Base-by-base conservation (phyloP, 2,113 vertebrate genomes). In the Prietella phreatophila region DNA sequence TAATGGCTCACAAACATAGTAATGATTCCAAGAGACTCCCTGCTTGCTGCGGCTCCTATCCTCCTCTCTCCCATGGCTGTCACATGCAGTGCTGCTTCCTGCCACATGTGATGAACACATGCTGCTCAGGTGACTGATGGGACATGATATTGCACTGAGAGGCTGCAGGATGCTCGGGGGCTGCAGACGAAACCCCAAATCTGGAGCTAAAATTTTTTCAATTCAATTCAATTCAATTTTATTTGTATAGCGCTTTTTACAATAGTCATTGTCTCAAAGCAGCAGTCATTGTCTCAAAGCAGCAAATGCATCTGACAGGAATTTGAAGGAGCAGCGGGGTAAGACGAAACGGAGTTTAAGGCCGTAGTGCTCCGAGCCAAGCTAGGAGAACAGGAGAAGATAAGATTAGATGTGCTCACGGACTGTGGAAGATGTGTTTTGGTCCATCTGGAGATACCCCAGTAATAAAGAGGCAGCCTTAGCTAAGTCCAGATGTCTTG, bases 11-110 rank as follows among this genome's bases (percentile, higher is more conserved):
- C 55, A 79, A 92, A 92, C 92, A 90, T 91, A 92, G 93, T 93
- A 93, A 94, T 93, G 93, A 94, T 93, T 94, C 89, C 91, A 92
- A 90, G 92, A 90, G 90, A 83, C 36, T 82, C 33, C 30, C 78
- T 17, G n/a, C 55, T 42, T 79, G 55, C 42, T 65, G 9, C 15
- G 11, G 80, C 84, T 58, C 39, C 56, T 83, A 58, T 84, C 53
- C 42, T 63, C 30, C 63, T 55, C 75, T 33, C 83, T 25, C 20
- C 33, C 27, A 8, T 75, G 75, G 76, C 73, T 61, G 33, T 61
- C 85, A 90, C 85, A 47, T 88, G 84, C 73, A n/a, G 19, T 0
- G n/a, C 42, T 61, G 33, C 83, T 42, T 67, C 65, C 60, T 80
- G 69, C 65, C 87, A 87, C 69, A 82, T 89, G 89, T 30, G 27